Base-by-base conservation (phyloP, 23 tunicate genomes). In the Trididemnum nubilum region DNA sequence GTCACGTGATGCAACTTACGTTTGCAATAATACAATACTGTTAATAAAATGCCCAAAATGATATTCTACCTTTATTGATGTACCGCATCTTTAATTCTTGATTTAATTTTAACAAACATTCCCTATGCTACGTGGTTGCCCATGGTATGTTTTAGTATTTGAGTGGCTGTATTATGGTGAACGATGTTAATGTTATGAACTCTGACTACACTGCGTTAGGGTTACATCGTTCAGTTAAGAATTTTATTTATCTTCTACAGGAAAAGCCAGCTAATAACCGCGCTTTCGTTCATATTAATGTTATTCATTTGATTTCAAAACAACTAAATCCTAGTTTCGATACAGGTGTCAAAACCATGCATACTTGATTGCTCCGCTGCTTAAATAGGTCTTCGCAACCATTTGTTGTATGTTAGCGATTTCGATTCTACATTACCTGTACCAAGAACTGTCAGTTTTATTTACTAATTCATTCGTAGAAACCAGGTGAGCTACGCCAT, bases 291-390 rank as follows among this genome's bases (percentile, higher is more conserved):
- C 54, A 44, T 44, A 44, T 44, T 44, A 44, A 44, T 44, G 54
- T 44, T 15, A 44, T 44, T 44, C 54, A 44, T 44, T 44, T 61
- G 67, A 61, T 61, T 61, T 26, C 67, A 61, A 61, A 61, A 61
- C 67, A 61, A 12, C 67, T 12, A 61, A 61, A 61, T n/a, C 67
- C 67, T 61, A 61, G 67, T 61, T 61, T 61, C 67, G 67, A 61
- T 61, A 61, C 67, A 61, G 67, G 67, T 61, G 67, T 12, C 67
- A 61, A 61, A 61, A 61, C 67, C 26, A 61, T 61, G 22, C 67
- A 61, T n/a, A 61, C 67, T 61, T 61, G 67, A 61, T 61, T 61
- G 67, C 67, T 61, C 67, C n/a, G 67, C 67, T 61, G 67, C 67
- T 61, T 61, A 61, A 61, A 61, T 61, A 61, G 5, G 26, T 61